phyloP scores from a whole-genome alignment of 2,113 vertebrate species.

The Esox niger region DNA sequence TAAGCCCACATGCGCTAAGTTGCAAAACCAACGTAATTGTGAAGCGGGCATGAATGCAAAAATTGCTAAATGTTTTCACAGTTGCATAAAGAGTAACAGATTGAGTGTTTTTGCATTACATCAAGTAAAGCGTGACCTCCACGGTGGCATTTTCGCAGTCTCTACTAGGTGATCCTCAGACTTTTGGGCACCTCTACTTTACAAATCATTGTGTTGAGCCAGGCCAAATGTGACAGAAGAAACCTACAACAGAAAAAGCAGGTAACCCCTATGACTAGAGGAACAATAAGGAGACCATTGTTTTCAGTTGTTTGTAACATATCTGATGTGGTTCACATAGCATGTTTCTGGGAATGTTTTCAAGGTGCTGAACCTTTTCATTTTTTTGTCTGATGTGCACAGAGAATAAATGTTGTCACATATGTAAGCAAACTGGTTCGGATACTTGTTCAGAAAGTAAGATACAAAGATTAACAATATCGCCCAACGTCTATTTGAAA shows the following conservation, averaged over 20 bases:
- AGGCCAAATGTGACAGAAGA: constrained; percentile 21
- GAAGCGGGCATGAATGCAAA: background rate
- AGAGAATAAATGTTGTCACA: background rate
- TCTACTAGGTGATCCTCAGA: constrained; percentile 36
- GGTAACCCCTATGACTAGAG: constrained; percentile 37
- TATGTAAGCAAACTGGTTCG: background rate
- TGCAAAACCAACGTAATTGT: background rate
- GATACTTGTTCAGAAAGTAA: too few species aligned
- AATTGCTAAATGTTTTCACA: constrained; percentile 13
- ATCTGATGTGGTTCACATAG: constrained; percentile 44
- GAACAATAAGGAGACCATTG: constrained; percentile 35
- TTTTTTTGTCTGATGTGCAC: constrained; percentile 18
- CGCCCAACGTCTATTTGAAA: too few species aligned
- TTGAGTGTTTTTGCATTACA: constrained; percentile 34
- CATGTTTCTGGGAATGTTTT: constrained; percentile 33
- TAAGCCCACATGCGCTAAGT: background rate
- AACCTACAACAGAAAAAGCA: constrained; percentile 33
- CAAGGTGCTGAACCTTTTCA: constrained; percentile 17
- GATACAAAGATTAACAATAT: too few species aligned
- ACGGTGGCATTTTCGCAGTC: constrained; percentile 31
- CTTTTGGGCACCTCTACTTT: constrained; percentile 44
- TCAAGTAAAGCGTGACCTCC: constrained; percentile 16
- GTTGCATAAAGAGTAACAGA: background rate
- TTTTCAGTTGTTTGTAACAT: constrained; percentile 50
- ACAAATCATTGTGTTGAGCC: constrained; percentile 17